A percentile compares a stretch with the other conserved stretches of the same genome.
These are phyloP conservation scores for Lophura nycthemera DNA, from an alignment of 2,113 vertebrate genomes.

Conservation along the genomic window DNA sequence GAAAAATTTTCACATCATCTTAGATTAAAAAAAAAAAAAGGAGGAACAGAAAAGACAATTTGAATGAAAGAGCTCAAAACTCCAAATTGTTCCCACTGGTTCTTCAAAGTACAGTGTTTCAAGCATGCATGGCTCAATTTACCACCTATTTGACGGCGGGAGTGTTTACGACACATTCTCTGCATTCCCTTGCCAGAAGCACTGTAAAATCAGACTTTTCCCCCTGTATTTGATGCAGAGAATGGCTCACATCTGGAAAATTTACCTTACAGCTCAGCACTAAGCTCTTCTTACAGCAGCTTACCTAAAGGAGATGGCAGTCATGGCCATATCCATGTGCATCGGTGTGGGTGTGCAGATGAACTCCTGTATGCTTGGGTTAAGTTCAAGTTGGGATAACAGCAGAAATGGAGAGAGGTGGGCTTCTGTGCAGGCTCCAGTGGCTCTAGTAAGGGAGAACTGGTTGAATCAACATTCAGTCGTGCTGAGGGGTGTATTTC, in stretches of 20 bases:
- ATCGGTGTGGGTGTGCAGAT: accelerated
- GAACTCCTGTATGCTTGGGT: neutral
- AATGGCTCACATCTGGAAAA: conserved; percentile 14
- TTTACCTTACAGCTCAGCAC: neutral
- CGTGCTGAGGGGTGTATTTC: neutral
- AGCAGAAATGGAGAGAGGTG: neutral
- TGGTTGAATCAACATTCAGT: neutral
- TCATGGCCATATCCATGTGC: accelerated
- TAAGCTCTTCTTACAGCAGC: neutral
- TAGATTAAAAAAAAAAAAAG: neutral
- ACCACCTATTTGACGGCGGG: neutral
- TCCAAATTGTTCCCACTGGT: neutral
- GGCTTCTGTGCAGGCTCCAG: neutral
- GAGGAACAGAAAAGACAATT: neutral
- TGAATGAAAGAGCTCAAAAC: neutral
- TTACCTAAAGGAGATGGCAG: neutral
- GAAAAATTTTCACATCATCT: neutral
- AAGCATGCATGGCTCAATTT: conserved; percentile 1
- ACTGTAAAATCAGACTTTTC: neutral
- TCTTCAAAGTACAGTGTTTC: neutral
- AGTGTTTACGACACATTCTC: neutral
- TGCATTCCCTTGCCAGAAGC: conserved; percentile 47
- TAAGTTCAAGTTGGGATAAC: accelerated
- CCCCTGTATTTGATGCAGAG: neutral
- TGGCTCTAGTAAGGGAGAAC: neutral